Evolutionary conservation across 2,888 invertebrate species (phyloP).

Genomic region (Congeria kusceri): DNA sequence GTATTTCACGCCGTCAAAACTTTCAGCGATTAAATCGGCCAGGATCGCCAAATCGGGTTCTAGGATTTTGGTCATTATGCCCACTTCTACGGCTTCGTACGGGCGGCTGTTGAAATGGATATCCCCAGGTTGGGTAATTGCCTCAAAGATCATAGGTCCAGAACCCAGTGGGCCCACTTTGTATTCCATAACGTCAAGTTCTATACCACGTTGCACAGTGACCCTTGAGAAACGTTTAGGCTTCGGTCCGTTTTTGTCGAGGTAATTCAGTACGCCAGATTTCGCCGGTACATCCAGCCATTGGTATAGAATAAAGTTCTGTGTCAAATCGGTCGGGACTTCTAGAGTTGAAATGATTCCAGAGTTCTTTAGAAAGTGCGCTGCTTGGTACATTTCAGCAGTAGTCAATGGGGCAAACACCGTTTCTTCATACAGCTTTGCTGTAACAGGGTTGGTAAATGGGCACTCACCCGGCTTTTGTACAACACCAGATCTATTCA

Average conservation of each 20-base stretch:
- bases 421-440: conserved; percentile 43
- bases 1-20: conserved; percentile 65
- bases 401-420: conserved; percentile 62
- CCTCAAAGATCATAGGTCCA: conserved; percentile 21
- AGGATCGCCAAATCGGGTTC: conserved; percentile 47
- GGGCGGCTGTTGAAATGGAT: conserved; percentile 68
- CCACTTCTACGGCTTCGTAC: conserved; percentile 61
- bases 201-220: conserved; percentile 59
- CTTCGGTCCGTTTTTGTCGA: conserved; percentile 57
- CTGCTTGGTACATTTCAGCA: conserved; percentile 60
- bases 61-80: conserved; percentile 51
- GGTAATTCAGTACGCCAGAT: conserved; percentile 54
- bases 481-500: neutral
- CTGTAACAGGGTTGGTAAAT: conserved; percentile 37
- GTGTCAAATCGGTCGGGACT: conserved; percentile 40
- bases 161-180: conserved; percentile 67
- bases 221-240: conserved; percentile 68
- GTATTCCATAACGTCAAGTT: conserved; percentile 70
- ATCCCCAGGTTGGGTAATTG: conserved; percentile 52
- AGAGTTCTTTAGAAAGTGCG: conserved; percentile 33
- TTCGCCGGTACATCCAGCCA: conserved; percentile 62
- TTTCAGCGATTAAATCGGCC: conserved; percentile 57
- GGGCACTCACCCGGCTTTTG: conserved; percentile 29
- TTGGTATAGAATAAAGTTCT: conserved; percentile 65
- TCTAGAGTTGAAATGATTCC: conserved; percentile 49